Base-by-base conservation (phyloP, 2,797 vertebrate genomes). In the Falco concolor region DNA sequence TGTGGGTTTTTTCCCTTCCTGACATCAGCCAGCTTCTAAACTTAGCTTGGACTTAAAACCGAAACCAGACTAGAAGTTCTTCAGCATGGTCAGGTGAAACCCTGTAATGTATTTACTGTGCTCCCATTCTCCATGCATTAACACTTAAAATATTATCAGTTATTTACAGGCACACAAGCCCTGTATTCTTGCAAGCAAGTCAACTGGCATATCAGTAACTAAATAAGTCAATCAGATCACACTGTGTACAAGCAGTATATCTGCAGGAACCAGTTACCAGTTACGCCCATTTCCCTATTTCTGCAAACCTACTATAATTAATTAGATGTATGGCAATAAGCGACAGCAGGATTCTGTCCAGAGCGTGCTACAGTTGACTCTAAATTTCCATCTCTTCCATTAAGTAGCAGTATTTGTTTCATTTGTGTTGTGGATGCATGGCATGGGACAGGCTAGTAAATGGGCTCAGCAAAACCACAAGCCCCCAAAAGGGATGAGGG, bases 1-100 rank as follows among this genome's bases (percentile, higher is more conserved):
- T 6, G 11, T 12, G 2, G 10, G 4, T 10, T 19, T 22, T 5
- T 16, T 25, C 20, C 12, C 4, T 3, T 3, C 1, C 5, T 1
- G 0, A 8, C 13, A 40, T 59, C 8, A 24, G 6, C 6, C 24
- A 47, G 24, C 57, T 73, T 40, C 21, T 50, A 42, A 77, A 57
- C 34, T 74, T 73, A 9, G 57, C 9, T 22, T 63, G 14, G 16
- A 36, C 21, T 61, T 22, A 54, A 30, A 73, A 74, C 36, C 42
- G 2, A 44, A 63, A 20, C 45, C 24, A 22, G 17, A 47, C 38
- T 52, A 30, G n/a, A 78, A 78, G 15, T 28, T 78, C 50, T 73
- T 76, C 44, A 56, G 4, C 21, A 36, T 23, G 12, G 59, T 44
- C 19, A 47, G 47, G 47, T 65, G 25, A 89, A 60, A 40, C 72